phyloP scores from a whole-genome alignment of 2,888 invertebrate species.

The Leptura quadrifasciata region DNA sequence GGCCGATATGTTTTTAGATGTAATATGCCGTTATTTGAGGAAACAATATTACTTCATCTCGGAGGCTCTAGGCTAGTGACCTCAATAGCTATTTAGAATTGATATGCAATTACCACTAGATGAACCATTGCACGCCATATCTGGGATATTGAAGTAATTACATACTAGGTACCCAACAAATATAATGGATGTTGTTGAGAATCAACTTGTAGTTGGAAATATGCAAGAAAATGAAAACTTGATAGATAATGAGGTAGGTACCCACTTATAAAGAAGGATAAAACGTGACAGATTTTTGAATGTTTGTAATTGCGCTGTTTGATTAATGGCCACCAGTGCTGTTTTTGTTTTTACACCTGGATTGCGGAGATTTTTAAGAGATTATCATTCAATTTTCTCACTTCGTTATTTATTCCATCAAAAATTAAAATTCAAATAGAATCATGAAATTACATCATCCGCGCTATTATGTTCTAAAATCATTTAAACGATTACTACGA shows the following conservation, averaged over 20 bases:
- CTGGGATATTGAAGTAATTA: conserved; percentile 54
- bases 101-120: conserved; percentile 63
- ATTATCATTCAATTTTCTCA: no score
- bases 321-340: not conserved
- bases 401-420: no score
- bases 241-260: conserved; percentile 15
- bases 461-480: no score
- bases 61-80: conserved; percentile 63
- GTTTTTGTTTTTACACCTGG: not conserved
- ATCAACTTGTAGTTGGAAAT: conserved; percentile 30
- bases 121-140: conserved; percentile 56
- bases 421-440: no score
- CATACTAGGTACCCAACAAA: conserved; percentile 45
- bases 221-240: conserved; percentile 35
- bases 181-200: conserved; percentile 48
- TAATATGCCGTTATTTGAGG: conserved; percentile 66
- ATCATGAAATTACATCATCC: no score
- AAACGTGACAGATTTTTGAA: conserved; percentile 12
- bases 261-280: not conserved
- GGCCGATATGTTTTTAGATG: conserved; percentile 64
- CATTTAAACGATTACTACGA: no score
- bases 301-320: not conserved
- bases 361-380: no score
- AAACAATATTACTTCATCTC: conserved; percentile 68
- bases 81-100: conserved; percentile 63